Conservation (phyloP, 1,140 invertebrate species). For the Macrobrachium rosenbergii region DNA sequence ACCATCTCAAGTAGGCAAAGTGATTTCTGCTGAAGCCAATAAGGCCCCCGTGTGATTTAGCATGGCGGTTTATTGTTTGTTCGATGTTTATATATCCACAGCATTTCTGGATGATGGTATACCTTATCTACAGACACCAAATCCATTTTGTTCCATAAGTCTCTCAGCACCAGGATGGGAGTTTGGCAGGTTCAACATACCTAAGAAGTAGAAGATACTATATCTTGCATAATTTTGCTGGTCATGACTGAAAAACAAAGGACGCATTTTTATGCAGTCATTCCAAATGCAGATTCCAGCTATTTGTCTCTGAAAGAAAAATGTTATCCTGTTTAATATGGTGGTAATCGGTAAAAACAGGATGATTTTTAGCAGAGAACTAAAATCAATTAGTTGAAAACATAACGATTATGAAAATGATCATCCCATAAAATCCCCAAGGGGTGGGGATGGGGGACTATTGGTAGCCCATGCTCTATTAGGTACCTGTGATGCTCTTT, state of each 20-base stretch:
- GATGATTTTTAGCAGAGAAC: too few relatives aligned
- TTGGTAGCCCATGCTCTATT: too few relatives aligned
- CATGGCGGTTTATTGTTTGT: slow-evolving; percentile 26
- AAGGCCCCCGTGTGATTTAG: slow-evolving; percentile 5
- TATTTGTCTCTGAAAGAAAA: neutral
- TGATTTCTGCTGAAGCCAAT: slow-evolving; percentile 39
- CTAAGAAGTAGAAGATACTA: slow-evolving; percentile 16
- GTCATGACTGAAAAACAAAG: slow-evolving; percentile 28
- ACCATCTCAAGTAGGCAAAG: slow-evolving; percentile 32
- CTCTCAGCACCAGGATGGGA: neutral
- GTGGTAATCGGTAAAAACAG: too few relatives aligned
- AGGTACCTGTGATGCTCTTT: too few relatives aligned
- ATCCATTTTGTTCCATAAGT: slow-evolving; percentile 25
- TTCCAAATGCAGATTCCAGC: slow-evolving; percentile 1
- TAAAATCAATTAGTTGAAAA: too few relatives aligned
- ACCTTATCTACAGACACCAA: slow-evolving; percentile 15
- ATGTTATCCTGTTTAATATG: too few relatives aligned
- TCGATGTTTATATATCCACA: slow-evolving; percentile 35
- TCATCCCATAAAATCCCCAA: too few relatives aligned
- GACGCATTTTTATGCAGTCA: too few relatives aligned
- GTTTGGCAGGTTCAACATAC: slow-evolving; percentile 25
- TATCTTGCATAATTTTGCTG: slow-evolving; percentile 26
- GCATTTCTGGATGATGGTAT: slow-evolving; percentile 34
- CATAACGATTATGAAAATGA: too few relatives aligned
- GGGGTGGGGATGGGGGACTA: too few relatives aligned